Conservation (phyloP, 2,888 invertebrate species). For the Dicyrtoma fusca region DNA sequence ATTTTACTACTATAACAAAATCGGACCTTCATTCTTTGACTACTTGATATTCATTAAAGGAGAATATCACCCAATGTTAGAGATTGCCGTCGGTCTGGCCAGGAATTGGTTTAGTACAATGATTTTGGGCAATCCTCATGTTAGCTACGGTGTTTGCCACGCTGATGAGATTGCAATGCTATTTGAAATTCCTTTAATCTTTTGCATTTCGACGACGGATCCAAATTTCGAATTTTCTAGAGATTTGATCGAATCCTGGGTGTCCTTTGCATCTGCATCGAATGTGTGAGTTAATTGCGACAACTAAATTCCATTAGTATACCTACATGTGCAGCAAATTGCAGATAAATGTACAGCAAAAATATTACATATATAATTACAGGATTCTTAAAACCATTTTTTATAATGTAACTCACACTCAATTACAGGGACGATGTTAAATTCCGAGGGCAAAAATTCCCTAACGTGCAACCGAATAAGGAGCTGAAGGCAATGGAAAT, state of each 20-base stretch:
- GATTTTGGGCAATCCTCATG: not conserved
- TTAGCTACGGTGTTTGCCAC: not conserved
- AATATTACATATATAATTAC: too few species aligned
- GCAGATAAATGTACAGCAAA: too few species aligned
- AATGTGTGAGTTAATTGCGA: too few species aligned
- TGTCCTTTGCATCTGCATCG: too few species aligned
- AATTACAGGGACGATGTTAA: too few species aligned
- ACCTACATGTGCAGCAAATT: too few species aligned
- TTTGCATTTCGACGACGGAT: not conserved
- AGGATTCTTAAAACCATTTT: too few species aligned
- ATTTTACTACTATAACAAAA: not conserved
- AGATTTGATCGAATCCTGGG: not conserved
- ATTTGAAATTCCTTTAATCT: not conserved
- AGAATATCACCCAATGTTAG: not conserved
- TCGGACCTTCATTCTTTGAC: not conserved
- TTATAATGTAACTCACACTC: too few species aligned
- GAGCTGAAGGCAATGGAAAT: too few species aligned
- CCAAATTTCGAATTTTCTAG: conserved; percentile 1
- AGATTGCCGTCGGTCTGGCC: not conserved
- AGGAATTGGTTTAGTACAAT: not conserved
- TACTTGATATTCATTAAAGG: not conserved
- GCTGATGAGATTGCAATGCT: not conserved
- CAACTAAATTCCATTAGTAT: too few species aligned
- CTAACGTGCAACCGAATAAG: too few species aligned
- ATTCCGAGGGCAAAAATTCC: too few species aligned